Percentiles rank a stretch among this genome's conserved stretches.
Evolutionary conservation across 2,113 vertebrate species (phyloP).

Genomic region (Alosa alosa): DNA sequence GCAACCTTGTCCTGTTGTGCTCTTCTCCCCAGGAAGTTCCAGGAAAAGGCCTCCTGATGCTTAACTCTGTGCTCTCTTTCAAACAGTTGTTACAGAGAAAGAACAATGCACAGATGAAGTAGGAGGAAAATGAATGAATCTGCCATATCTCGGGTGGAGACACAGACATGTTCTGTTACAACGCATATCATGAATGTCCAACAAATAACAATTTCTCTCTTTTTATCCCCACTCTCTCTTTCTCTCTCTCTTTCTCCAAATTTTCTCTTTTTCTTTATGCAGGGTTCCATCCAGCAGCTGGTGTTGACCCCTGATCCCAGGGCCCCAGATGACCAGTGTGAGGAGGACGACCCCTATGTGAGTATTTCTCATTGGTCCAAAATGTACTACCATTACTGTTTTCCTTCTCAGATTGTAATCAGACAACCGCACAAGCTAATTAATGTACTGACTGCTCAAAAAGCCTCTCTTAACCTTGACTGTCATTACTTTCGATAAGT

Average conservation of each 20-base stretch:
- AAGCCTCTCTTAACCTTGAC: neutral
- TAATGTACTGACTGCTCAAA: neutral
- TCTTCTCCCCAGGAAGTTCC: neutral
- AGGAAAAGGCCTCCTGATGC: neutral
- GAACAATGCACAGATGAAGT: neutral
- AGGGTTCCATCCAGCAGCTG: slow-evolving; percentile 94
- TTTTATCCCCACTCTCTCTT: neutral
- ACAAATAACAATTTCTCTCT: neutral
- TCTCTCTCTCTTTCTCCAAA: slow-evolving; percentile 20
- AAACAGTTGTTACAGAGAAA: neutral
- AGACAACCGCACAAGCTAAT: neutral
- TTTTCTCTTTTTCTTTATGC: slow-evolving; percentile 25
- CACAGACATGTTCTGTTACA: neutral
- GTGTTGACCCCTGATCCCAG: slow-evolving; percentile 78
- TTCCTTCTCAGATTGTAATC: neutral
- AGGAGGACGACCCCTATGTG: slow-evolving; percentile 89
- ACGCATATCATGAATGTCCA: neutral
- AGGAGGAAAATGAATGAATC: neutral
- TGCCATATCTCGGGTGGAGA: neutral
- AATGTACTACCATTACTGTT: neutral
- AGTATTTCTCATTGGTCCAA: slow-evolving; percentile 56
- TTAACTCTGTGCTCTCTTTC: neutral
- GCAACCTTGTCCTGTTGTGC: neutral
- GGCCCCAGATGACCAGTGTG: slow-evolving; percentile 82
- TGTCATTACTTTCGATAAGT: neutral